A percentile compares a stretch with the other conserved stretches of the same genome.
phyloP scores from a whole-genome alignment of 2,797 vertebrate species.

The Pseudomugil tenellus region DNA sequence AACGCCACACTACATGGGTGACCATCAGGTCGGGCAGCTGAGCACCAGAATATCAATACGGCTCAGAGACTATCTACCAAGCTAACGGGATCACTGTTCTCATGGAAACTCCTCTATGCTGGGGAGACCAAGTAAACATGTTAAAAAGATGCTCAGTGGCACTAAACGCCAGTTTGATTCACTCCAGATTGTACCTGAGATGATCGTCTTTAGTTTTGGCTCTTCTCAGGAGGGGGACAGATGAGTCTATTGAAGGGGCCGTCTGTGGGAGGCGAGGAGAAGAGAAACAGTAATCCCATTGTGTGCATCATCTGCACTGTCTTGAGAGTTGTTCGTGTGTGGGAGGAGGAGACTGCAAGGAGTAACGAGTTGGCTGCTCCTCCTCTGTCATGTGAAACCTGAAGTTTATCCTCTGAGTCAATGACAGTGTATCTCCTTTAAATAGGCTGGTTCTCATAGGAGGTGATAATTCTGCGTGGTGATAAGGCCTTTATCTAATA shows the following conservation, averaged over 20 bases:
- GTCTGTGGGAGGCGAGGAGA: conserved; percentile 75
- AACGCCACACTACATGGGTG: conserved; percentile 56
- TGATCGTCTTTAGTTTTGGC: conserved; percentile 53
- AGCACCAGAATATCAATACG: conserved; percentile 80
- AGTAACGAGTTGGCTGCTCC: conserved; percentile 40
- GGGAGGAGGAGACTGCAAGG: conserved; percentile 35
- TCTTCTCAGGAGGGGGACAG: conserved; percentile 58
- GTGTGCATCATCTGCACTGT: conserved; percentile 77
- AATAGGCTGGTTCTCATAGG: conserved; percentile 73
- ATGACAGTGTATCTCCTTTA: conserved; percentile 78
- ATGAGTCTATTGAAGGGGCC: conserved; percentile 68
- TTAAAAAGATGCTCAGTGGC: conserved; percentile 37
- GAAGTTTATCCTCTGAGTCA: conserved; percentile 81
- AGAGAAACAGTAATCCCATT: conserved; percentile 80
- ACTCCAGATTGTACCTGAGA: conserved; percentile 59
- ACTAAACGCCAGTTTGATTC: conserved; percentile 58
- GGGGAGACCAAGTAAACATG: conserved; percentile 56
- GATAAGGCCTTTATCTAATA: conserved; percentile 86
- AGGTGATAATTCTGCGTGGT: conserved; percentile 83
- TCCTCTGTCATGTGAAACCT: conserved; percentile 78
- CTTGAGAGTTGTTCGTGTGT: conserved; percentile 60
- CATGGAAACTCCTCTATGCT: conserved; percentile 47
- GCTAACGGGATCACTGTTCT: conserved; percentile 62
- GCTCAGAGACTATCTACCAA: conserved; percentile 66
- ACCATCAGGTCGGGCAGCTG: conserved; percentile 76